Percentiles rank a stretch among this genome's conserved stretches.
These are phyloP conservation scores for Metacarcinus magister DNA, from an alignment of 2,888 invertebrate genomes.

Conservation along the genomic window DNA sequence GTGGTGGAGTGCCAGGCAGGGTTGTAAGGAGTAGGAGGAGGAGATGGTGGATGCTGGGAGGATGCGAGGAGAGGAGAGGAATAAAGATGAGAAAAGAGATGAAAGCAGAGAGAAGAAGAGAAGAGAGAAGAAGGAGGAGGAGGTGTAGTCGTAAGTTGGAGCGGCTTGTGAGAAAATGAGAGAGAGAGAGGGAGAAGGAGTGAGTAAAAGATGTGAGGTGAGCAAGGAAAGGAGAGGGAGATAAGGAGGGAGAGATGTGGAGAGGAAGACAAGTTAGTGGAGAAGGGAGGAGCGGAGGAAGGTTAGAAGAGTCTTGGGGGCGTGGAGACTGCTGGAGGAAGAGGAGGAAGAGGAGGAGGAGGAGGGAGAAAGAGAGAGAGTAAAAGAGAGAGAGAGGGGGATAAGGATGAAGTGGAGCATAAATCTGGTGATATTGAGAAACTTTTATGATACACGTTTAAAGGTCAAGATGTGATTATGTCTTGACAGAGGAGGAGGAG, in stretches of 20 bases:
- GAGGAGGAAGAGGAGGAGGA: constrained; percentile 5
- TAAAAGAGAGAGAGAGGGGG: neutral
- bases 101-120: neutral
- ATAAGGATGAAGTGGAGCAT: constrained; percentile 2
- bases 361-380: neutral
- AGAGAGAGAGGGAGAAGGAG: neutral
- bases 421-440: constrained; percentile 1
- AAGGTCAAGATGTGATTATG: neutral
- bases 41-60: too few relatives aligned
- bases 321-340: constrained; percentile 4
- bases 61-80: neutral
- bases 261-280: neutral
- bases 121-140: neutral
- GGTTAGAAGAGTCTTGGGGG: constrained; percentile 26
- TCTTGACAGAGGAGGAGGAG: neutral
- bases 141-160: neutral
- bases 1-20: too few relatives aligned
- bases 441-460: neutral
- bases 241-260: neutral
- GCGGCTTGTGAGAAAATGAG: neutral
- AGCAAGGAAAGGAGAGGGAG: neutral
- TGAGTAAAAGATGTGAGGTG: neutral
- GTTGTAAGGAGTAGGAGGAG: neutral
- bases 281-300: constrained; percentile 3
- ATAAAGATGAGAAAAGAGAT: neutral